A percentile compares a stretch with the other conserved stretches of the same genome.
These are phyloP conservation scores for Heteropelma amictum DNA, from an alignment of 2,888 invertebrate genomes.

Conservation along the genomic window DNA sequence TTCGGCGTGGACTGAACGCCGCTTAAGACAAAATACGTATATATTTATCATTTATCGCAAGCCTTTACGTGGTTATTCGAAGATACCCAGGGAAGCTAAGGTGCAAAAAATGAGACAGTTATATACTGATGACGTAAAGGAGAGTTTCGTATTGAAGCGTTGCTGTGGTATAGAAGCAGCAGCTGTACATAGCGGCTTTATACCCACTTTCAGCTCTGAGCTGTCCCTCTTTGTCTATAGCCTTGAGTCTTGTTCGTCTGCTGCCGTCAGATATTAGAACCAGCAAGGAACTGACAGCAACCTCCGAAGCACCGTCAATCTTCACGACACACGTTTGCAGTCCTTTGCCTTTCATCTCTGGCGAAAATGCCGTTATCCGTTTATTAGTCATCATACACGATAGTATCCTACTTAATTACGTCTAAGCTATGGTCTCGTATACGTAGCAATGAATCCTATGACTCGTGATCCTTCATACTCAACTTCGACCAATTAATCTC, in stretches of 20 bases:
- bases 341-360: not conserved
- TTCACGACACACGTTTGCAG: slow-evolving; percentile 45
- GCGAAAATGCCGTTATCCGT: not conserved
- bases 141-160: slow-evolving; percentile 1
- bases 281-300: slow-evolving; percentile 49
- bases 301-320: slow-evolving; percentile 58
- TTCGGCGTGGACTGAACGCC: too few relatives aligned
- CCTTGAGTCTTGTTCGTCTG: slow-evolving; percentile 5
- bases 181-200: slow-evolving; percentile 1
- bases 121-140: too few relatives aligned
- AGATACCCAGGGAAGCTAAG: too few relatives aligned
- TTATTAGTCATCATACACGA: not conserved
- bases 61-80: too few relatives aligned
- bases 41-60: too few relatives aligned
- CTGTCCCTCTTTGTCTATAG: not conserved
- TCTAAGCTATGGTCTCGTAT: not conserved
- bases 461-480: not conserved
- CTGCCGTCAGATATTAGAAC: slow-evolving; percentile 18
- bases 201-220: slow-evolving; percentile 1
- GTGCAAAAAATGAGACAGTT: too few relatives aligned
- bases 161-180: slow-evolving; percentile 16
- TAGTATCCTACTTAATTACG: slow-evolving; percentile 18
- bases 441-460: slow-evolving; percentile 21
- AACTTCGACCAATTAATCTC: not conserved
- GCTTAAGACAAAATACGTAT: too few relatives aligned